Evolutionary conservation across 2,113 vertebrate genomes (phyloP).

Genomic region (Pardalotus punctatus): DNA sequence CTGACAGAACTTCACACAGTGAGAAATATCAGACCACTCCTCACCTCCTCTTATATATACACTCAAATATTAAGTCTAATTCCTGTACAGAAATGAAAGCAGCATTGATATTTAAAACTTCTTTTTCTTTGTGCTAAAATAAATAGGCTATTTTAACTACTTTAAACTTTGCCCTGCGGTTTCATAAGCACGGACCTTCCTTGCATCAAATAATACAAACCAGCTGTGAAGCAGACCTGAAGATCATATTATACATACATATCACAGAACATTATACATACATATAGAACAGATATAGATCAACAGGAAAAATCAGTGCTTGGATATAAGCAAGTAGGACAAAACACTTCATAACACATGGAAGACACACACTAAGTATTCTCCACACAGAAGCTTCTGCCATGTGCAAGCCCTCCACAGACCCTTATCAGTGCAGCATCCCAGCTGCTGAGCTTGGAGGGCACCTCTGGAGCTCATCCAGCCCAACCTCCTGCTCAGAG

Average conservation of each 20-base stretch:
- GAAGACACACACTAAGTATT: background rate
- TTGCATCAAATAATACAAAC: background rate
- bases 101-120: background rate
- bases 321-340: background rate
- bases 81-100: background rate
- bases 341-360: background rate
- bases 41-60: background rate
- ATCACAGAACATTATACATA: background rate
- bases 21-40: background rate
- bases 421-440: background rate
- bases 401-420: background rate
- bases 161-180: background rate
- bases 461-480: background rate
- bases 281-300: background rate
- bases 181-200: background rate
- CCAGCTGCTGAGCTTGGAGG: background rate
- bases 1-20: background rate
- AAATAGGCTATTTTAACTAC: background rate
- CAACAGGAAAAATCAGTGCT: background rate
- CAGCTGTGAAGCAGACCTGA: background rate
- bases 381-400: background rate
- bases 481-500: background rate
- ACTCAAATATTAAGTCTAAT: background rate
- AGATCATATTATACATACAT: background rate
- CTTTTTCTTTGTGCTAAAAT: background rate